Evolutionary conservation across 1,140 invertebrate species (phyloP).

Genomic region (Chionoecetes opilio): DNA sequence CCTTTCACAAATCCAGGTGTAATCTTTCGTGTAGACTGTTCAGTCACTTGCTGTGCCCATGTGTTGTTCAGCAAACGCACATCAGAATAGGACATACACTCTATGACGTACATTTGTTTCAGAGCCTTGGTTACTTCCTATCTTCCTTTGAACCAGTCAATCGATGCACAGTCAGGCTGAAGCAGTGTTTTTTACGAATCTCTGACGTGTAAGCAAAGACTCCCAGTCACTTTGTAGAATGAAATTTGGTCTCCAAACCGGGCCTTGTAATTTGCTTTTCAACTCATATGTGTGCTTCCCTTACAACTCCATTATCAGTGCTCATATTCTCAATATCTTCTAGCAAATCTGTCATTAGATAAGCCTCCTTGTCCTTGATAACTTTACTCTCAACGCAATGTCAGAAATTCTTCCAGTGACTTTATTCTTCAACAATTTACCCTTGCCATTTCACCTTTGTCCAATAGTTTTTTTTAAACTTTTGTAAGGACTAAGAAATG

Average conservation of each 20-base stretch:
- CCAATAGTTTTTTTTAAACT: not conserved
- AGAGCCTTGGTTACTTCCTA: not conserved
- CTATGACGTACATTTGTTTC: not conserved
- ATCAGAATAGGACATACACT: not conserved
- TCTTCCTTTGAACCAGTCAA: no score
- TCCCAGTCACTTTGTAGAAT: not conserved
- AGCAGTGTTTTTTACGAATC: not conserved
- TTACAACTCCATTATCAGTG: slow-evolving; percentile 27
- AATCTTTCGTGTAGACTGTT: slow-evolving; percentile 21
- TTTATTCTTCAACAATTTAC: slow-evolving; percentile 25
- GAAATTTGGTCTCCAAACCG: slow-evolving; percentile 13
- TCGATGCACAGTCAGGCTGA: no score
- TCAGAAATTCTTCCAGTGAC: slow-evolving; percentile 37
- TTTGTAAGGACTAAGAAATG: slow-evolving; percentile 22
- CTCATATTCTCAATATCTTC: slow-evolving; percentile 33
- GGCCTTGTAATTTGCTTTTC: slow-evolving; percentile 23
- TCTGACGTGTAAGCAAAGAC: slow-evolving; percentile 29
- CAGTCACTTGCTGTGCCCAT: not conserved
- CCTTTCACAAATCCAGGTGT: slow-evolving; percentile 36
- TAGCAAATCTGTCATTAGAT: slow-evolving; percentile 31
- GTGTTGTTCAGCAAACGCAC: slow-evolving; percentile 42
- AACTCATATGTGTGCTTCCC: slow-evolving; percentile 7
- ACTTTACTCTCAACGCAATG: slow-evolving; percentile 31
- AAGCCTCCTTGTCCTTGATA: slow-evolving; percentile 18
- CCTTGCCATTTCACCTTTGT: slow-evolving; percentile 2